Evolutionary conservation across 2,113 vertebrate genomes (phyloP), one percentile per base, ranked within the genome.

Genomic region (Colistium nudipinnis): DNA sequence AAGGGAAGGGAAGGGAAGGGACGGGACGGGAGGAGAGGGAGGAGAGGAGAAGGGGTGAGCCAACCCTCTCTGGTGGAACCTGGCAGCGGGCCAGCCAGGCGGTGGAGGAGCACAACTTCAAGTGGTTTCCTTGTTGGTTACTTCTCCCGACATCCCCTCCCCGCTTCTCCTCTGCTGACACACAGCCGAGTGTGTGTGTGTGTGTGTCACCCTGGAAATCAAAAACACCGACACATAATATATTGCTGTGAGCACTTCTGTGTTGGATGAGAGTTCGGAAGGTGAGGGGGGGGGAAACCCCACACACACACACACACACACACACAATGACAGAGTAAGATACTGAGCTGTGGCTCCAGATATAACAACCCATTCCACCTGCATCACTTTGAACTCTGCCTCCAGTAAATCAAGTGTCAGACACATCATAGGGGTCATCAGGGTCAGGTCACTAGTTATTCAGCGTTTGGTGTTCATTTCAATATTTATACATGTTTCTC

Each of bases 101-200:
- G 86, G 90, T 60, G 86, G 87, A 90, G 85, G 65, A 90, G 87
- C 82, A 19, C 65, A 81, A 82, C 88, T 86, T 57, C 87, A 76
- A 88, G 87, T 81, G 88, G 71, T 85, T 88, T 87, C 83, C 88
- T 90, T 90, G 83, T 90, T 74, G 84, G 78, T 82, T 80, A 55
- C 71, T 86, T 65, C 82, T 79, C 76, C 69, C 31, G 14, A 49
- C 70, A 56, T 25, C 33, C 47, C 17, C n/a, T 41, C 17, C n/a
- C 31, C 33, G 10, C 39, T 38, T 65, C 76, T 73, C 65, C 64
- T 19, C 65, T 31, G 56, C 67, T 70, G 63, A 81, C 68, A 57
- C 70, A 78, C 88, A 89, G 84, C 81, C n/a, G n/a, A n/a, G n/a
- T 91, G 83, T 66, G 80, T 27, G 77, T 56, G 82, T 81, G 44